These are phyloP conservation scores for Semotilus atromaculatus DNA, from an alignment of 2,797 vertebrate species.

Conservation along the genomic window DNA sequence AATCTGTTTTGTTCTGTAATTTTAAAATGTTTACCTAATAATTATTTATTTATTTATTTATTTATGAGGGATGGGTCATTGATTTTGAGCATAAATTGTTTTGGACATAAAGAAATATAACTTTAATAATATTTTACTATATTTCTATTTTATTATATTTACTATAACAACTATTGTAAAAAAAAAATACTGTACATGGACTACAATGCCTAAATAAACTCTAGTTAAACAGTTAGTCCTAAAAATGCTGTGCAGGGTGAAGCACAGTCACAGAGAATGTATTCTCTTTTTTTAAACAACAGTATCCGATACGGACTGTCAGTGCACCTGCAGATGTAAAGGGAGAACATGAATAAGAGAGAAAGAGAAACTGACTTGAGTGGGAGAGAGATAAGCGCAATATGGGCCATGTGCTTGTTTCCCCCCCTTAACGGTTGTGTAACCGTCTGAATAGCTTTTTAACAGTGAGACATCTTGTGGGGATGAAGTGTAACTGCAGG, in stretches of 20 bases:
- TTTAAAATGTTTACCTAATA: too few species aligned
- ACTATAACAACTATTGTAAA: not conserved
- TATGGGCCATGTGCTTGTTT: constrained; percentile 36
- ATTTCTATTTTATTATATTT: not conserved
- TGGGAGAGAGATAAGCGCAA: constrained; percentile 50
- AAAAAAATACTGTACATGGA: not conserved
- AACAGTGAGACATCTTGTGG: constrained; percentile 78
- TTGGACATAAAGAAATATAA: not conserved
- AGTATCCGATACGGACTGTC: not conserved
- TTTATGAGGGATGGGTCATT: not conserved
- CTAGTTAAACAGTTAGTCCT: too few species aligned
- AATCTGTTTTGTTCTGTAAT: not conserved
- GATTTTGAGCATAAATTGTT: not conserved
- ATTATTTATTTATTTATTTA: not conserved
- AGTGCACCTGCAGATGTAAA: constrained; percentile 28
- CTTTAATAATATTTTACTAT: not conserved
- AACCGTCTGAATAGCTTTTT: constrained; percentile 62
- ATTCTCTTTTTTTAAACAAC: not conserved
- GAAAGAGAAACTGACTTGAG: constrained; percentile 34
- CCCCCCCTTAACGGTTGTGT: constrained; percentile 63
- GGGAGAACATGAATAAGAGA: not conserved
- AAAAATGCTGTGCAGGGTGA: not conserved
- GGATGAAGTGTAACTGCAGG: constrained; percentile 60
- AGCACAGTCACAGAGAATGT: not conserved
- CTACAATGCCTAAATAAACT: not conserved